Evolutionary conservation across 1,140 invertebrate species (phyloP), one percentile per base, ranked within the genome.

Genomic region (Cheumatopsyche charites): DNA sequence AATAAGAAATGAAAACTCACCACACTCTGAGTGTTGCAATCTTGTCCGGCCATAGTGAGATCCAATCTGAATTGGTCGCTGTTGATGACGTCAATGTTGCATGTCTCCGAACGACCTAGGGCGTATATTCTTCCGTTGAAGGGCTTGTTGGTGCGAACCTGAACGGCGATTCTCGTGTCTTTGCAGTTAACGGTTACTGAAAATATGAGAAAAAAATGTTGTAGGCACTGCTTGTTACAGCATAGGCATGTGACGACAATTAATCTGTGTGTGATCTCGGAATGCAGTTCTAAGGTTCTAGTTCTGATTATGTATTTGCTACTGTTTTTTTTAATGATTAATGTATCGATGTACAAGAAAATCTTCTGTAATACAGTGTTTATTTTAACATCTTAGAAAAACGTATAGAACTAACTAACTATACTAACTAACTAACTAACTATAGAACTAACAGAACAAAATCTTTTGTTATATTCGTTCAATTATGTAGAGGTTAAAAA

Each of bases 51-150:
- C 91, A 97, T 95, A 29, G 94, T 95, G 9, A 97, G 86, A 80
- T 97, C 95, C 43, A 97, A 86, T 77, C 93, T 87, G 88, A 97
- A 97, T 52, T 92, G 87, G 82, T 97, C 94, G 77, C 93, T 95
- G 82, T 96, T 96, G 77, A 92, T 89, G 0, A 97, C 94, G 80
- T 96, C 94, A 71, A 95, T 94, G 83, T 97, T 97, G 83, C 95
- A 97, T 17, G 95, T 97, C 82, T 97, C 95, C 0, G 94, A 96
- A 67, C 95, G 87, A 17, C 95, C 95, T 73, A 97, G 82, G 23
- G 95, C 94, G 79, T 97, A 97, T 80, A 97, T 95, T 69, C 95
- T 88, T 2, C 95, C 95, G 78, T 96, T 97, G 86, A 97, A 97
- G 7, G 94, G 94, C 77, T 94, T 93, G 82, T 95, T 96, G 3